Percentiles rank a stretch among this genome's conserved stretches.
Conservation (phyloP, 92 coral and sea anemone species). For the Siderastrea radians region DNA sequence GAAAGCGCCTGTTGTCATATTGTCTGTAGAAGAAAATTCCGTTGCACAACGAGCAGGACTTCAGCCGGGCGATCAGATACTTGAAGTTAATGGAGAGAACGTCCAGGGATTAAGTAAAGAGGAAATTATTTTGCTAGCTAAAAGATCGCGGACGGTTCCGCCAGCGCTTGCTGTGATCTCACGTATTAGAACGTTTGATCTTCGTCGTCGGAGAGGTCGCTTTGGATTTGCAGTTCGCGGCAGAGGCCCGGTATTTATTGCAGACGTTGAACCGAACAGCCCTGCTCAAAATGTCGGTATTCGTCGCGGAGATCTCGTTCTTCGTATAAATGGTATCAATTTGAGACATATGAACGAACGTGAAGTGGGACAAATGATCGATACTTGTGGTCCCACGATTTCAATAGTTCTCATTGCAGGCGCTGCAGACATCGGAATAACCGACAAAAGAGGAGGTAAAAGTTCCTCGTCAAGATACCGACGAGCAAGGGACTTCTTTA, state of each 20-base stretch:
- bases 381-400: constrained; percentile 88
- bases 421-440: constrained; percentile 83
- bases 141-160: constrained; percentile 95
- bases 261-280: constrained; percentile 84
- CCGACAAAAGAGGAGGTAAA: constrained; percentile 78
- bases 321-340: constrained; percentile 87
- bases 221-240: constrained; percentile 98
- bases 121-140: constrained; percentile 84
- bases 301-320: constrained; percentile 90
- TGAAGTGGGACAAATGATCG: constrained; percentile 86
- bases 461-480: constrained; percentile 83
- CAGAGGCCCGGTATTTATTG: constrained; percentile 93
- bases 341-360: constrained; percentile 89
- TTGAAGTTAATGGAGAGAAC: constrained; percentile 95
- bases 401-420: constrained; percentile 94
- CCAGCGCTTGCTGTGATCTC: constrained; percentile 98
- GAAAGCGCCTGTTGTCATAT: constrained; percentile 94
- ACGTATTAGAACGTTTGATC: constrained; percentile 94
- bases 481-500: constrained; percentile 90
- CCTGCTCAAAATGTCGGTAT: constrained; percentile 94
- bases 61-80: constrained; percentile 97
- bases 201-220: constrained; percentile 90
- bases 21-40: constrained; percentile 89
- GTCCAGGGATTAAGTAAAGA: constrained; percentile 92
- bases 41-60: constrained; percentile 98